Evolutionary conservation across 2,113 vertebrate species (phyloP), one percentile per base, ranked within the genome.

Genomic region (Malurus alboscapulatus): DNA sequence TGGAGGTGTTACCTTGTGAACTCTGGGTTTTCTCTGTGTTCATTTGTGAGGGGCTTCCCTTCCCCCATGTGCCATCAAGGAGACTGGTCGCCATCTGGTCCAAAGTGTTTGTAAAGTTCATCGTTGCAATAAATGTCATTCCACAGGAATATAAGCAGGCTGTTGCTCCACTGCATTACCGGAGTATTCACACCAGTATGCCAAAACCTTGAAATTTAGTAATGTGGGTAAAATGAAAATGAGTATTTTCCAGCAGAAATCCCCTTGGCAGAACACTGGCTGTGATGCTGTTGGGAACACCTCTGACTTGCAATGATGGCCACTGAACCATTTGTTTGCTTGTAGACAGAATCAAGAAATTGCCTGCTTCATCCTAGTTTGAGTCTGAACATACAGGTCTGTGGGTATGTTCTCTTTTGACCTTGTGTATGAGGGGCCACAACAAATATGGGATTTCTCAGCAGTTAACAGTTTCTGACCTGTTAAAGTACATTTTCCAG

Each of bases 101-200:
- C 53, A 20, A 74, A 81, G 65, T 36, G n/a, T 77, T 76, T 72
- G 84, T 81, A 66, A 92, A 84, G 81, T 93, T 94, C 94, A 92
- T 61, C 0, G 0, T 32, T 66, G 90, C 78, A 84, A 30, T 93
- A 89, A 95, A 81, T 91, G 61, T 87, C 68, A 54, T 48, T 69
- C 59, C 69, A 21, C 63, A 65, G 50, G 32, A 77, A 76, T 27
- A 68, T 24, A 73, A 91, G 61, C 54, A 80, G 45, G 44, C 50
- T 72, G 40, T 27, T 80, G 17, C 45, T 50, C 58, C 61, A 1
- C 45, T 92, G 50, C 30, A 8, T 57, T 86, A 30, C 54, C 69
- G 32, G 48, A 47, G 5, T 30, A 36, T 30, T 80, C 50, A 30
- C 65, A 45, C 44, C 29, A 27, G 8, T 22, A 30, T 69, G 55